Percentiles rank a stretch among this genome's conserved stretches.
phyloP scores from a whole-genome alignment of 2,888 invertebrate species.

The Drosophila anceps region DNA sequence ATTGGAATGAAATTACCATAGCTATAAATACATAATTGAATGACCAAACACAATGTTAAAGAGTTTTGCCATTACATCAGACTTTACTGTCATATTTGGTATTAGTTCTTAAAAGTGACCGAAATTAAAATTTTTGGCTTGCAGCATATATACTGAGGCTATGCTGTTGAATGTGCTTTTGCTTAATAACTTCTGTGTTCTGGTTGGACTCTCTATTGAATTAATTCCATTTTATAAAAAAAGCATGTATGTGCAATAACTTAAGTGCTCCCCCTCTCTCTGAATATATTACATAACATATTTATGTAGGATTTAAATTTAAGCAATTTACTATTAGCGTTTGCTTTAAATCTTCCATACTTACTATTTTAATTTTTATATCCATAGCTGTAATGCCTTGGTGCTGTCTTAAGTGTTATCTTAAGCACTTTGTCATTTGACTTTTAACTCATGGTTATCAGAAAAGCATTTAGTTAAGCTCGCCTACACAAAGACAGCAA shows the following conservation, averaged over 20 bases:
- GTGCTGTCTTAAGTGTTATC: constrained; percentile 49
- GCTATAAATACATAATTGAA: background rate
- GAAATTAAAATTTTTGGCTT: too few species aligned
- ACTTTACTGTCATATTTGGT: background rate
- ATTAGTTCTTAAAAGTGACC: background rate
- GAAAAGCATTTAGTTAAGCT: constrained; percentile 50
- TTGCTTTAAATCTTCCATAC: background rate
- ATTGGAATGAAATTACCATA: background rate
- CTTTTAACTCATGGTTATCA: constrained; percentile 69
- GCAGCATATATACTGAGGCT: too few species aligned
- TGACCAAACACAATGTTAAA: background rate
- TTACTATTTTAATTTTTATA: background rate
- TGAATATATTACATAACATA: too few species aligned
- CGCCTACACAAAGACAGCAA: constrained; percentile 30
- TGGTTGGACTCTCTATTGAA: too few species aligned
- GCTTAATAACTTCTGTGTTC: too few species aligned
- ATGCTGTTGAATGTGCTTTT: too few species aligned
- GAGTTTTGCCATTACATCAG: background rate
- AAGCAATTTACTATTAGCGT: background rate
- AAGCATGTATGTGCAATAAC: background rate
- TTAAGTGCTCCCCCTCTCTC: background rate
- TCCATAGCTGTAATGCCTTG: background rate
- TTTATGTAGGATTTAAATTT: too few species aligned
- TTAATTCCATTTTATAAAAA: too few species aligned
- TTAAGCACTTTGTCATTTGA: constrained; percentile 59